phyloP scores from a whole-genome alignment of 2,797 vertebrate genomes.

The Hoplostethus mediterraneus region DNA sequence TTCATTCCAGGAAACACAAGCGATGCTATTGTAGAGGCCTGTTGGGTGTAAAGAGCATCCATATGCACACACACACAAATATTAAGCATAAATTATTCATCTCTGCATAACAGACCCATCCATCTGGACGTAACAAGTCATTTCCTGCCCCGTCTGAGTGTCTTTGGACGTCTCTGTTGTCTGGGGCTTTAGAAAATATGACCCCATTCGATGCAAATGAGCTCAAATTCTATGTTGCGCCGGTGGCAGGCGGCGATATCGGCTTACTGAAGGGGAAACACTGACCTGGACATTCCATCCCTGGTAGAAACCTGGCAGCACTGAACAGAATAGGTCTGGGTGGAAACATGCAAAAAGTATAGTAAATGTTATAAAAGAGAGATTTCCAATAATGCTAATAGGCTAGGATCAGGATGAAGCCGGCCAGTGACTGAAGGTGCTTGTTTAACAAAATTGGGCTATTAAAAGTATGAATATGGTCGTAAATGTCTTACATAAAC shows the following conservation, averaged over 20 bases:
- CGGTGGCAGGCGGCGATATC: conserved; percentile 28
- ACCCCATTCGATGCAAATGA: conserved; percentile 35
- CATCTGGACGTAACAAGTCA: conserved; percentile 34
- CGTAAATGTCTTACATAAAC: conserved; percentile 52
- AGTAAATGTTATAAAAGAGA: conserved; percentile 43
- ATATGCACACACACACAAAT: conserved; percentile 35
- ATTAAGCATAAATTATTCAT: conserved; percentile 46
- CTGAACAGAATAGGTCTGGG: conserved; percentile 30
- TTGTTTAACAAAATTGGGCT: conserved; percentile 31
- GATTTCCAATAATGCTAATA: conserved; percentile 23
- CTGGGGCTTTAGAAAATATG: conserved; percentile 18
- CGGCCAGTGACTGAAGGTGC: conserved; percentile 29
- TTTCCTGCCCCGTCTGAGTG: conserved; percentile 41
- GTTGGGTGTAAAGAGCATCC: conserved; percentile 8
- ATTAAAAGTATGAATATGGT: conserved; percentile 49
- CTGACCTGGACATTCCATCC: neutral
- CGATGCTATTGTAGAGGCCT: conserved; percentile 13
- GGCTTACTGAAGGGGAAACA: conserved; percentile 40
- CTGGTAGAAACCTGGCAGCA: conserved; percentile 24
- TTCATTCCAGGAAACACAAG: conserved; percentile 41
- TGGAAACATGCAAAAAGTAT: conserved; percentile 36
- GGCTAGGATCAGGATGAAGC: conserved; percentile 4
- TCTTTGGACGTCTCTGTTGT: conserved; percentile 31
- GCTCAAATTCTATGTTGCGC: conserved; percentile 37
- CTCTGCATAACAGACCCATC: neutral